Conservation (phyloP, 2,797 vertebrate species). For the Danio tinwini region DNA sequence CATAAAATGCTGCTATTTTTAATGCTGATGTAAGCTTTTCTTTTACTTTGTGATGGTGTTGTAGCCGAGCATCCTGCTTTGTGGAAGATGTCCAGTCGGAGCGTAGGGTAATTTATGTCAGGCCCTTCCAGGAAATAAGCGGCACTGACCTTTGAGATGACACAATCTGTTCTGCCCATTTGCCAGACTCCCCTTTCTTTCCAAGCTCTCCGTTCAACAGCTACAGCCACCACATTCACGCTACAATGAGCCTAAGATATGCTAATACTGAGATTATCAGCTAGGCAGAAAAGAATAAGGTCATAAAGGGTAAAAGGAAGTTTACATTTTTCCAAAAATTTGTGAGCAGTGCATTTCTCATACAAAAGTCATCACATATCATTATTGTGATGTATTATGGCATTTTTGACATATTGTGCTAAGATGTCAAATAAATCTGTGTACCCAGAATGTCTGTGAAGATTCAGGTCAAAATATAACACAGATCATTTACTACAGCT, state of each 20-base stretch:
- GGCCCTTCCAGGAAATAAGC: slow-evolving; percentile 43
- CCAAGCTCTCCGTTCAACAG: neutral
- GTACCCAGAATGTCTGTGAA: too few species aligned
- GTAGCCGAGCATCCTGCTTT: slow-evolving; percentile 22
- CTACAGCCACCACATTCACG: neutral
- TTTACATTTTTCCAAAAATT: neutral
- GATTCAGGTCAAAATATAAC: too few species aligned
- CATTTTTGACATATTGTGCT: too few species aligned
- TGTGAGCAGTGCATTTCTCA: neutral
- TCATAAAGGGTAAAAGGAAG: neutral
- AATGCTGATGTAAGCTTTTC: neutral
- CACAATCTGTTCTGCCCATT: slow-evolving; percentile 37
- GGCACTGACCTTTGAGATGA: slow-evolving; percentile 48
- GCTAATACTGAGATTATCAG: slow-evolving; percentile 16
- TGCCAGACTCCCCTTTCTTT: neutral
- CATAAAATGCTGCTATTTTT: neutral
- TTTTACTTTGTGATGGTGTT: slow-evolving; percentile 16
- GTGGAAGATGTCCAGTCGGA: slow-evolving; percentile 24
- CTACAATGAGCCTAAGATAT: neutral
- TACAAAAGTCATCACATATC: neutral
- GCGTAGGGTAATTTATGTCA: slow-evolving; percentile 41
- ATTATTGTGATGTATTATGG: neutral
- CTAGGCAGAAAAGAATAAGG: neutral
- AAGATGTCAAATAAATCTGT: too few species aligned
- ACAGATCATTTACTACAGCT: too few species aligned